A percentile compares a stretch with the other conserved stretches of the same genome.
These are phyloP conservation scores for Hephaestus fuliginosus DNA, from an alignment of 2,797 vertebrate genomes.

Conservation along the genomic window DNA sequence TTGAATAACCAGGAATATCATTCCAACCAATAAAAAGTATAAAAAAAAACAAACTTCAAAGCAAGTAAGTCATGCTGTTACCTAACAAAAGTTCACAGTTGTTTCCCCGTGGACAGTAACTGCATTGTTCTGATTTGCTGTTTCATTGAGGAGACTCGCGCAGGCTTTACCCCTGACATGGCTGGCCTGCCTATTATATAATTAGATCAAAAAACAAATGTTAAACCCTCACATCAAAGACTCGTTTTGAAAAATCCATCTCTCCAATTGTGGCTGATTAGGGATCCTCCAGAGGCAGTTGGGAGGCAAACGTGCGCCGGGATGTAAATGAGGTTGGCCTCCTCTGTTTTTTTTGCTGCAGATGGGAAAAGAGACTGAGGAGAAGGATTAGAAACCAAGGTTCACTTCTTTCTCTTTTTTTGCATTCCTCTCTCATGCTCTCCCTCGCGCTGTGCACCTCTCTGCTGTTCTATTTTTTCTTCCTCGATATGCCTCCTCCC, in stretches of 20 bases:
- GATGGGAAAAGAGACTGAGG: slow-evolving; percentile 50
- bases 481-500: slow-evolving; percentile 30
- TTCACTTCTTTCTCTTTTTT: slow-evolving; percentile 39
- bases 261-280: slow-evolving; percentile 77
- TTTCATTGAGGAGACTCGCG: slow-evolving; percentile 45
- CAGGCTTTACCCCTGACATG: slow-evolving; percentile 53
- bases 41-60: slow-evolving; percentile 35
- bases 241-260: slow-evolving; percentile 76
- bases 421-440: slow-evolving; percentile 38
- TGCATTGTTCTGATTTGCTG: slow-evolving; percentile 53
- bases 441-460: slow-evolving; percentile 23
- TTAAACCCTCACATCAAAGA: slow-evolving; percentile 79
- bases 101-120: slow-evolving; percentile 38
- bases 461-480: slow-evolving; percentile 20
- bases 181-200: slow-evolving; percentile 65
- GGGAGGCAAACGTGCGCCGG: slow-evolving; percentile 52
- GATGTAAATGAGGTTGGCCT: slow-evolving; percentile 66
- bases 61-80: slow-evolving; percentile 14
- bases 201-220: slow-evolving; percentile 77
- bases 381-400: slow-evolving; percentile 53
- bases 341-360: slow-evolving; percentile 33
- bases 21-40: slow-evolving; percentile 15
- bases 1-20: slow-evolving; percentile 32
- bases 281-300: slow-evolving; percentile 65
- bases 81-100: slow-evolving; percentile 34